Conservation (phyloP, 2,888 invertebrate genomes). For the Brachypalpus laphriformis region DNA sequence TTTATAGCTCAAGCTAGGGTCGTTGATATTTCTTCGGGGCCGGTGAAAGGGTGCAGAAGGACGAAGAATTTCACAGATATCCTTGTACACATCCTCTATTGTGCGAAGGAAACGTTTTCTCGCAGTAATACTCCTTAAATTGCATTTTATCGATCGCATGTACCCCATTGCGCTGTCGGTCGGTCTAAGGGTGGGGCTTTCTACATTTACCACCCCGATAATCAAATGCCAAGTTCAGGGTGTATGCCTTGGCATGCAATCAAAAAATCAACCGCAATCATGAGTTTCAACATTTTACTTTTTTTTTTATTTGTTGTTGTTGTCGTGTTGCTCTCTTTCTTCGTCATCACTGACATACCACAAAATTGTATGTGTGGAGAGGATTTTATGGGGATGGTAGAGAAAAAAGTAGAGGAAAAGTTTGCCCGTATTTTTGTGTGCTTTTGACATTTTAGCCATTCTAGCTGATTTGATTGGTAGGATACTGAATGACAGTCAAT, state of each 20-base stretch:
- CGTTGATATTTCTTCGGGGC: constrained; percentile 10
- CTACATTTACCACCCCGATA: constrained; percentile 43
- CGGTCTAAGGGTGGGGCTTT: neutral
- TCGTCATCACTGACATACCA: neutral
- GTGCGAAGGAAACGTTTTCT: constrained; percentile 22
- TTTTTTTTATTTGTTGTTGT: constrained; percentile 31
- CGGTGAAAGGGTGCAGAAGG: neutral
- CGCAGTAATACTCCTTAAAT: constrained; percentile 64
- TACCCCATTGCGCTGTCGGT: neutral
- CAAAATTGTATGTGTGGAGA: constrained; percentile 38
- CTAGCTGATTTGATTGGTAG: constrained; percentile 62
- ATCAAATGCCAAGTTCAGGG: constrained; percentile 68
- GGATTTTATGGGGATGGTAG: constrained; percentile 20
- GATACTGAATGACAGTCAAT: constrained; percentile 14
- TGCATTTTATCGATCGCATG: constrained; percentile 67
- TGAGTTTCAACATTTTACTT: constrained; percentile 37
- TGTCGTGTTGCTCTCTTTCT: constrained; percentile 10
- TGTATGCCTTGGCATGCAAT: constrained; percentile 65
- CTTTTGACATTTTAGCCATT: constrained; percentile 68
- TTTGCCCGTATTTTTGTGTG: constrained; percentile 38
- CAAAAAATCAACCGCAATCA: constrained; percentile 73
- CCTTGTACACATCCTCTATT: constrained; percentile 2
- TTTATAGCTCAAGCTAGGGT: constrained; percentile 45
- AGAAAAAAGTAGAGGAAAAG: neutral
- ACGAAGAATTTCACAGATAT: constrained; percentile 10